Evolutionary conservation across 2,113 vertebrate species (phyloP).

Genomic region (Ramphastos sulfuratus): DNA sequence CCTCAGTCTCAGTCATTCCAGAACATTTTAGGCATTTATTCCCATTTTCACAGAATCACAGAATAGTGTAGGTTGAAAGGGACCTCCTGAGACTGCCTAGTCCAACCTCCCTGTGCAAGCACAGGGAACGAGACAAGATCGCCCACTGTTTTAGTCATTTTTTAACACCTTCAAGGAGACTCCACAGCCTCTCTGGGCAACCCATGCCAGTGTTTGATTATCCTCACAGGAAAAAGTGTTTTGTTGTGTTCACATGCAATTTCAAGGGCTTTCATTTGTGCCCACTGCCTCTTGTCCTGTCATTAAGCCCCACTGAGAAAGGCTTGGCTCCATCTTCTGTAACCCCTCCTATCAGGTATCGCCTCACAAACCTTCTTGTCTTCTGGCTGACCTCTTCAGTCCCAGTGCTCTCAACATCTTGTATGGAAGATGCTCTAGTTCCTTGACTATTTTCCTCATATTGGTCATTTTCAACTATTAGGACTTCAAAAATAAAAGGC

Average conservation of each 20-base stretch:
- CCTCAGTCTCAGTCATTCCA: background rate
- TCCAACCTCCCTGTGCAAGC: background rate
- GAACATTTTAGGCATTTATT: background rate
- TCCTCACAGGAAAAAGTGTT: too few relatives aligned
- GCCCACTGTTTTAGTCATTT: background rate
- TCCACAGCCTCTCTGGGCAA: too few relatives aligned
- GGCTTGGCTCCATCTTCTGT: too few relatives aligned
- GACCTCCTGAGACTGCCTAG: background rate
- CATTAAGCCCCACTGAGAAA: too few relatives aligned
- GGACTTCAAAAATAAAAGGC: background rate
- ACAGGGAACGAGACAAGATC: background rate
- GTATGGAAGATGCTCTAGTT: too few relatives aligned
- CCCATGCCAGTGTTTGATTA: too few relatives aligned
- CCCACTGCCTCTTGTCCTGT: too few relatives aligned
- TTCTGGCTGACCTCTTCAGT: background rate
- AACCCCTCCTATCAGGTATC: background rate
- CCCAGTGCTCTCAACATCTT: background rate
- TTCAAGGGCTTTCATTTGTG: too few relatives aligned
- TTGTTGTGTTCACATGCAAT: too few relatives aligned
- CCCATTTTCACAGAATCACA: background rate
- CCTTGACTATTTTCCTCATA: background rate
- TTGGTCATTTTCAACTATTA: background rate
- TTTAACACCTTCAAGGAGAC: background rate
- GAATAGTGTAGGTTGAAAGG: background rate
- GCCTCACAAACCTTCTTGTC: background rate